Percentiles rank a stretch among this genome's conserved stretches.
Evolutionary conservation across 2,113 vertebrate species (phyloP).

Genomic region (Ondatra zibethicus): DNA sequence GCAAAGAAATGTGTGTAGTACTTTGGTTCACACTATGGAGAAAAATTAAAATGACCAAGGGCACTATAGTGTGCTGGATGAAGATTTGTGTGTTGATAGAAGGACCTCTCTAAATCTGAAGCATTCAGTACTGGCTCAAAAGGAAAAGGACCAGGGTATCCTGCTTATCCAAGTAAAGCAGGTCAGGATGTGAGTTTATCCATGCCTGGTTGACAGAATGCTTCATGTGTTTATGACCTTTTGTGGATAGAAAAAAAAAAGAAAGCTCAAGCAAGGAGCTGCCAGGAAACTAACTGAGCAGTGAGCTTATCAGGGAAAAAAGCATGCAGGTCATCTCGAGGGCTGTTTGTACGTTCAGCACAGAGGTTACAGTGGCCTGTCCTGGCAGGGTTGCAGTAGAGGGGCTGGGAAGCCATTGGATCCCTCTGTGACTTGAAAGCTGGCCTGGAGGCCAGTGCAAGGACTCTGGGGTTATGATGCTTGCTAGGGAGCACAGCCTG

Average conservation of each 20-base stretch:
- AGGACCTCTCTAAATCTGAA: neutral
- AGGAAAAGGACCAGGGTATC: neutral
- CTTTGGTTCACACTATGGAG: neutral
- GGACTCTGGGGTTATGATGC: neutral
- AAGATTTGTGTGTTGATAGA: neutral
- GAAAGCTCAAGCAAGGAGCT: neutral
- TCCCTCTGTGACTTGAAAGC: neutral
- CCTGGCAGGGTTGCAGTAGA: fast-evolving
- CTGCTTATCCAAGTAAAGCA: neutral
- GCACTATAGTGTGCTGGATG: too few species aligned
- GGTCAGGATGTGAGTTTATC: neutral
- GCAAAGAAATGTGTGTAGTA: neutral
- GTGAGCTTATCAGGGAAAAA: neutral
- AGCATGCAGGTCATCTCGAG: neutral
- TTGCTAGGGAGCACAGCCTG: neutral
- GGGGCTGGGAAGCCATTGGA: neutral
- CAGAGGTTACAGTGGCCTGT: neutral
- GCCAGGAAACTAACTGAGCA: fast-evolving
- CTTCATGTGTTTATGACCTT: neutral
- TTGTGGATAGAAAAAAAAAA: neutral
- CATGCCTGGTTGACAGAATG: neutral
- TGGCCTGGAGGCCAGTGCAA: neutral
- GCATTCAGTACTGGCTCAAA: neutral
- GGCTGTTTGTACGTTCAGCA: neutral
- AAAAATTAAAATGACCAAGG: neutral